Evolutionary conservation across 2,113 vertebrate species (phyloP), one percentile per base, ranked within the genome.

Genomic region (Pongo abelii): DNA sequence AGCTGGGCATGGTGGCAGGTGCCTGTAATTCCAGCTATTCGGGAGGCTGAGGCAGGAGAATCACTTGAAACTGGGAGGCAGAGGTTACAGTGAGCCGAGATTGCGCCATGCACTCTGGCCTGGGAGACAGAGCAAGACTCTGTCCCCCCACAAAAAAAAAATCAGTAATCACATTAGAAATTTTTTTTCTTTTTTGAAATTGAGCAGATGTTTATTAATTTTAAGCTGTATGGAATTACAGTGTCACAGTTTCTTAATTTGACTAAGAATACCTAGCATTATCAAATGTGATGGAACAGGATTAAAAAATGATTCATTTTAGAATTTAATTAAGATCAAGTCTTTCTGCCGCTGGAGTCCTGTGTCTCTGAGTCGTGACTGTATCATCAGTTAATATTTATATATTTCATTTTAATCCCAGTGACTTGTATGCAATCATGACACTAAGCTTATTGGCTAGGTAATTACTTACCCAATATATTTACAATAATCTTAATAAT

Each of bases 301-400:
- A 89, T 92, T 95, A 78, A 92, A 95, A 89, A 57, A n/a, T 74
- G 3, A 93, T 93, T 97, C 38, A 70, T 87, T 83, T 98, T 94
- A 92, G 77, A 96, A 93, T 96, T 96, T 96, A 94, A 97, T 96
- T 96, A 90, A 84, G 48, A 83, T 78, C n/a, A 84, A 70, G 35
- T 64, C 52, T 90, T 91, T 78, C n/a, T 93, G 80, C 27, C 3
- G 61, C 50, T 92, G 72, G 30, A 92, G 13, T 67, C 64, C 87
- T 84, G 13, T 48, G 2, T 90, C 55, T 93, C 52, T 84, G 70
- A n/a, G 80, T 84, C 90, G 43, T 92, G n/a, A 91, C n/a, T 85
- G 4, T 80, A 78, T 95, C 11, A 93, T 84, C 25, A 72, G 43
- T 74, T 95, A 97, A 75, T 91, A 94, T 90, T 80, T 96, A 57